Conservation (phyloP, 2,888 invertebrate species). For the Dryadula phaetusa region DNA sequence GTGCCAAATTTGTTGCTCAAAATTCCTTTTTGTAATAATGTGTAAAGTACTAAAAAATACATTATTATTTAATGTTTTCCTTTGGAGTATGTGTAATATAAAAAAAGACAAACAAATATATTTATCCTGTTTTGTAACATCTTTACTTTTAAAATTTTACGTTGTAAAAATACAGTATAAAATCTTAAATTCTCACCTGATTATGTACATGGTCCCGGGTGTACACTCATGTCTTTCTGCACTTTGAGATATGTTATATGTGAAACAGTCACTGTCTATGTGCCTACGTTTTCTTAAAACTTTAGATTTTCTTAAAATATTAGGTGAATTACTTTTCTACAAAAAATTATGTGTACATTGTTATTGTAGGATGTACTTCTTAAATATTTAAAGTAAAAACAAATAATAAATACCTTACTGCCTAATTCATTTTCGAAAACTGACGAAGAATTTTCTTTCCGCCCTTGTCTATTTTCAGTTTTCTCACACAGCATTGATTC, state of each 20-base stretch:
- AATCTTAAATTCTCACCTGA: constrained; percentile 56
- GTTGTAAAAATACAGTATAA: no score
- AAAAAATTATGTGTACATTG: not conserved
- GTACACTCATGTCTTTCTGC: constrained; percentile 56
- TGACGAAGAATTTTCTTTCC: not conserved
- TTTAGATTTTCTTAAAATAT: not conserved
- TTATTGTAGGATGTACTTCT: not conserved
- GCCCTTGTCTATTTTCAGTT: constrained; percentile 45
- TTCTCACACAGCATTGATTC: constrained; percentile 55
- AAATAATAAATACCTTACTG: not conserved
- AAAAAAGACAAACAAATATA: no score
- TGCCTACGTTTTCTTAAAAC: constrained; percentile 45
- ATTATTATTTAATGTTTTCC: no score
- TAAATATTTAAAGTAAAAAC: not conserved
- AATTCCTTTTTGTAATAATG: no score
- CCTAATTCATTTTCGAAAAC: not conserved
- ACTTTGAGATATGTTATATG: constrained; percentile 50
- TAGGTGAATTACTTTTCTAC: not conserved
- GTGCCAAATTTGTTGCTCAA: no score
- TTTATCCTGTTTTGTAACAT: no score
- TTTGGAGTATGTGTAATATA: no score
- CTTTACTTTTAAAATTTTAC: no score
- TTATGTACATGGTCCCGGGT: constrained; percentile 67
- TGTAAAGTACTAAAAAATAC: no score
- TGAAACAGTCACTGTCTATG: constrained; percentile 47